Evolutionary conservation across 2,888 invertebrate species (phyloP), one percentile per base, ranked within the genome.

Genomic region (Callinectes sapidus): DNA sequence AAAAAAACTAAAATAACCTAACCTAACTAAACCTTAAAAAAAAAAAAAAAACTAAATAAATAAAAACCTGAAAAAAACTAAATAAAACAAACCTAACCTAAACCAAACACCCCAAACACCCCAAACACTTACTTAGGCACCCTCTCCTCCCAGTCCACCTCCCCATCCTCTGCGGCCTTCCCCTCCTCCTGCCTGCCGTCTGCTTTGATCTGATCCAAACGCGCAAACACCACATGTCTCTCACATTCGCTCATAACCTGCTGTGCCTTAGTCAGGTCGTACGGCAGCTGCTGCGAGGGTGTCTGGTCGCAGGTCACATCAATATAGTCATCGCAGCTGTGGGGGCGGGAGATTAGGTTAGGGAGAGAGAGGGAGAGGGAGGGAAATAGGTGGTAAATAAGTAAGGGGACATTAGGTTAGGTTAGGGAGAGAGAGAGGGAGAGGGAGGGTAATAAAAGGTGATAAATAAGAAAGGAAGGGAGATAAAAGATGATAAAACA

Each of bases 231-330:
- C 71, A 94, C 93, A 71, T 94, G 94, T 0, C 94, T 85, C 89
- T 94, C 93, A 88, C 94, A 94, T 89, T 94, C 94, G 8, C 90
- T 87, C 94, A 94, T 94, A 66, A 94, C 92, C 35, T 94, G 92
- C 54, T 91, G 71, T 8, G 94, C 94, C 39, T 91, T 92, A 8
- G 48, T 35, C 28, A 91, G 89, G 87, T 94, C 92, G 54, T 94
- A 94, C 1, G 92, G 92, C 88, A 93, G 61, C 6, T 90, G 91
- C 28, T 91, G 93, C 13, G 87, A 86, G 0, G 91, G 91, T 18
- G 93, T 54, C 6, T 87, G 89, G 42, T 94, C 94, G 5, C 88
- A 35, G 28, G 85, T 91, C 14, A 94, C 88, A 32, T 94, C 92
- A 23, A 92, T 88, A 0, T n/a, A 16, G 10, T 93, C 93, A 10